phyloP scores from a whole-genome alignment of 2,888 invertebrate species.

The Drosophila buzzatii region DNA sequence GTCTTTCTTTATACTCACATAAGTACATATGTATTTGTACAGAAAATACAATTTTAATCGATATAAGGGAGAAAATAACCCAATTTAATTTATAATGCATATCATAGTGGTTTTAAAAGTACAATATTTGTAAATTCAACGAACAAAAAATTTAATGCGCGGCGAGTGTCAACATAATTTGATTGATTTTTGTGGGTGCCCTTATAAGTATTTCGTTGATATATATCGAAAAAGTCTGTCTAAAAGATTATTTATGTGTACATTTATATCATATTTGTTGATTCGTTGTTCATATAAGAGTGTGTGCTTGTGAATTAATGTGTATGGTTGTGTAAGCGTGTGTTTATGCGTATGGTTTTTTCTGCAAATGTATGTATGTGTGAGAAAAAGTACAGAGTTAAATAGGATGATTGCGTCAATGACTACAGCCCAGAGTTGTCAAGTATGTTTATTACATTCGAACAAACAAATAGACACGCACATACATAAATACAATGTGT shows the following conservation, averaged over 20 bases:
- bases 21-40: slow-evolving; percentile 30
- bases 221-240: neutral
- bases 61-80: slow-evolving; percentile 5
- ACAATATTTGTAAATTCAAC: neutral
- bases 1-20: slow-evolving; percentile 7
- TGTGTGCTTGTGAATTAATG: slow-evolving; percentile 16
- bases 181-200: neutral
- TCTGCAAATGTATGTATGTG: slow-evolving; percentile 30
- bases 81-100: neutral
- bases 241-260: slow-evolving; percentile 2
- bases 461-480: slow-evolving; percentile 5
- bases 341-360: slow-evolving; percentile 19
- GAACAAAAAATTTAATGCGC: neutral
- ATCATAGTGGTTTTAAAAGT: neutral
- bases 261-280: slow-evolving; percentile 26
- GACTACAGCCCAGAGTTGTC: slow-evolving; percentile 72
- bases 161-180: neutral
- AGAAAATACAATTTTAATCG: slow-evolving; percentile 33
- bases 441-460: slow-evolving; percentile 38
- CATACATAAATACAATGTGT: neutral
- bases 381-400: slow-evolving; percentile 59
- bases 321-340: slow-evolving; percentile 7
- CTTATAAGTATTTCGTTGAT: neutral
- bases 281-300: slow-evolving; percentile 9
- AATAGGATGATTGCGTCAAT: slow-evolving; percentile 80